Evolutionary conservation across 2,888 invertebrate genomes (phyloP).

Genomic region (Dicycla oo): DNA sequence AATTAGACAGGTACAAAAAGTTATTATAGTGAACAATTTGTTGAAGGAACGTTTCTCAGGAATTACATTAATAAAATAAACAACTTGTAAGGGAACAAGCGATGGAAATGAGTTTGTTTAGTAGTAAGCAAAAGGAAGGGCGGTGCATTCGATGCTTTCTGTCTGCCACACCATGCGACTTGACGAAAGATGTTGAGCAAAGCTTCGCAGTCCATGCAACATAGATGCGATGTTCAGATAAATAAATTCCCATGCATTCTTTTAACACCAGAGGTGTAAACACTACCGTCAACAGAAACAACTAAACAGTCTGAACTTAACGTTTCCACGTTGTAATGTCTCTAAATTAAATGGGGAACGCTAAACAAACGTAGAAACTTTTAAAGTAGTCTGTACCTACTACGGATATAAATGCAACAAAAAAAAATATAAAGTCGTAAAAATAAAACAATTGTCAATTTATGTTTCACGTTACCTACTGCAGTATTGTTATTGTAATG

Average conservation of each 20-base stretch:
- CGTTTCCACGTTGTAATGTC: not conserved
- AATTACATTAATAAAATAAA: conserved; percentile 68
- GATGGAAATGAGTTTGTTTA: conserved; percentile 43
- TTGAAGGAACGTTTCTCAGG: conserved; percentile 51
- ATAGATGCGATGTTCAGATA: conserved; percentile 29
- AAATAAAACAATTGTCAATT: conserved; percentile 25
- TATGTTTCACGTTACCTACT: conserved; percentile 37
- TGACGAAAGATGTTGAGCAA: conserved; percentile 65
- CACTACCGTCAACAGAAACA: conserved; percentile 21
- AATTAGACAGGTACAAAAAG: conserved; percentile 8
- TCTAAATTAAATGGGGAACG: not conserved
- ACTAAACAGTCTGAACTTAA: conserved; percentile 25
- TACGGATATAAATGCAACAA: not conserved
- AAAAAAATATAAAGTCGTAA: conserved; percentile 14
- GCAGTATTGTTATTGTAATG: conserved; percentile 59
- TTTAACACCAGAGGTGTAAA: conserved; percentile 37
- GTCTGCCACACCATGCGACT: conserved; percentile 64
- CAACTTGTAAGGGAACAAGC: conserved; percentile 58
- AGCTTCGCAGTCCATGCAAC: conserved; percentile 32
- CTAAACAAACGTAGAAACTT: conserved; percentile 5
- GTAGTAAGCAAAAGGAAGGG: conserved; percentile 52
- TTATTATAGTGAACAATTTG: conserved; percentile 4
- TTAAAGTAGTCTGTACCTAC: conserved; percentile 5
- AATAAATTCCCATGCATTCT: conserved; percentile 57
- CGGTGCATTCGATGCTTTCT: conserved; percentile 64